Percentiles rank a stretch among this genome's conserved stretches.
phyloP scores from a whole-genome alignment of 64 coral and sea anemone genomes.

The Dendronephthya gigantea region DNA sequence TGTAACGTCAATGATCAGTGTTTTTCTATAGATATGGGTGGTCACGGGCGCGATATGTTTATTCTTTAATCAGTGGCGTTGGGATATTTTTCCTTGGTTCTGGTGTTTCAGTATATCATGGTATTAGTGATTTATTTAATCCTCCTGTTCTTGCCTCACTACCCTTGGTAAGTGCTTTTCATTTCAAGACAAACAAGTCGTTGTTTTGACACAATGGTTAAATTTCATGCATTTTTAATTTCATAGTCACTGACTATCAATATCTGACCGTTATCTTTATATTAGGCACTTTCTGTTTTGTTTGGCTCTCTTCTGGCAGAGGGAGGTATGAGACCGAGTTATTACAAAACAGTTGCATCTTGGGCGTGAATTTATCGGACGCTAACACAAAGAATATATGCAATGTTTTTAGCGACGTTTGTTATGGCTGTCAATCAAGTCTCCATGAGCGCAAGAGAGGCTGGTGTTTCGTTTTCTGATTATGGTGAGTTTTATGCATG shows the following conservation, averaged over 20 bases:
- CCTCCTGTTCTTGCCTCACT: conserved; percentile 68
- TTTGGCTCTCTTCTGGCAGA: conserved; percentile 86
- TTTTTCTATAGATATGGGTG: conserved; percentile 60
- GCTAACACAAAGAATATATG: background rate
- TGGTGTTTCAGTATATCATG: conserved; percentile 93
- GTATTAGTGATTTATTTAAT: conserved; percentile 49
- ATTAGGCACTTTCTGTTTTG: conserved; percentile 79
- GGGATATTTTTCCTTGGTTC: conserved; percentile 99
- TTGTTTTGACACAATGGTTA: too few relatives aligned
- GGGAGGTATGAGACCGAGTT: conserved; percentile 52
- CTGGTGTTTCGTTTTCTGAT: conserved; percentile 74
- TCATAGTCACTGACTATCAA: background rate
- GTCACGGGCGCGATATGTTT: conserved; percentile 88
- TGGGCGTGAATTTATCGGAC: background rate
- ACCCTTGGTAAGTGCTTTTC: conserved; percentile 41
- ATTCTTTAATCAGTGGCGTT: conserved; percentile 96
- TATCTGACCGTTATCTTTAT: background rate
- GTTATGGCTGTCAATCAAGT: conserved; percentile 68
- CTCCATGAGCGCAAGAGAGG: conserved; percentile 64
- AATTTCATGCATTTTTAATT: too few relatives aligned
- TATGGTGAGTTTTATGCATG: conserved; percentile 49
- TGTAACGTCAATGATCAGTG: background rate
- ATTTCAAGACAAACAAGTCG: background rate
- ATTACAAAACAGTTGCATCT: too few relatives aligned
- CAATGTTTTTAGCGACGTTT: conserved; percentile 52